Base-by-base conservation (phyloP, 1,140 invertebrate species). In the Berghia stephanieae region DNA sequence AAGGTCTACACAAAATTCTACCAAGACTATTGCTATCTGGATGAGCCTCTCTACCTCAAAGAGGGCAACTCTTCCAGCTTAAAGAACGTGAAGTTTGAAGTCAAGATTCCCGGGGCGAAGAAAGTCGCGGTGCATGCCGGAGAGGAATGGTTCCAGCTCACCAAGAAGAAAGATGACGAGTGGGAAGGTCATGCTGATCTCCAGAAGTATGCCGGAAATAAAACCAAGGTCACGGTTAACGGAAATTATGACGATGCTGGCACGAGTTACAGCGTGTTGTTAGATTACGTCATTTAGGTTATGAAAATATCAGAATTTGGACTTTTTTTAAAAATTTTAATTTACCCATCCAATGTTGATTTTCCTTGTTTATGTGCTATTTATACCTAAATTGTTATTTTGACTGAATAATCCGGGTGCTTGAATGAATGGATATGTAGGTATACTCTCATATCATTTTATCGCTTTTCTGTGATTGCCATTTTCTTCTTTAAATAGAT, bases 1-100 rank as follows among this genome's bases (percentile, higher is more conserved):
- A 84, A 86, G 72, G 86, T 88, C 77, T 89, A 86, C 78, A 85
- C 84, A 13, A 87, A 87, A 60, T 87, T 86, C 52, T 89, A 87
- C 87, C 87, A 88, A 74, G 87, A 89, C n/a, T 86, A 85, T 1
- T 89, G 88, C 69, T 86, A 73, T 78, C 80, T 89, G 38, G 71
- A 80, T 34, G 82, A 83, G 43, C 88, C 88, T 8, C 40, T 83
- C 31, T 78, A 83, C 52, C 78, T 86, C 2, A 74, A 82, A 75
- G 75, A 81, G n/a, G 52, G 31, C 24, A 44, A 10, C 13, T 68
- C 68, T 13, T 75, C 67, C 31, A 71, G 76, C 46, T 75, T 79
- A n/a, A 72, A 75, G 55, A 79, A 80, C 31, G 72, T 75, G 55
- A 31, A 43, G 55, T 57, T 78, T 21, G 52, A 74, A 18, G 18